Evolutionary conservation across 2,113 vertebrate genomes (phyloP), one percentile per base, ranked within the genome.

Genomic region (Nettapus auritus): DNA sequence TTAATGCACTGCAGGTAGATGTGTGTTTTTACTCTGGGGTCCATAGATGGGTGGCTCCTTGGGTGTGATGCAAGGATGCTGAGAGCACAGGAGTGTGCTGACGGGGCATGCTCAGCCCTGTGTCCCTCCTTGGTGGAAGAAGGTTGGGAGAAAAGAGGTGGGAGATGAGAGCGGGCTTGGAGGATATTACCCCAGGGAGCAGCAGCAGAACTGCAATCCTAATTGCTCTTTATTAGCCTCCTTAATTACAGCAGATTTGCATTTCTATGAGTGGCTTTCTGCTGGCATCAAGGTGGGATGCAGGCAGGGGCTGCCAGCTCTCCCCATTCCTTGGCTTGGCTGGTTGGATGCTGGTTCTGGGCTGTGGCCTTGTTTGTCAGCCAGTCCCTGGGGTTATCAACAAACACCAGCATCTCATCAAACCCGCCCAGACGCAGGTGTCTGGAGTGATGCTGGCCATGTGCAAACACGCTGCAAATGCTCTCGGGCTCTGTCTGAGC

Each of bases 211-310:
- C 93, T 82, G 92, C 94, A 98, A 97, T 98, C 97, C 95, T 98
- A 98, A 98, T 98, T 98, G 98, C 97, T 98, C 97, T 98, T 98
- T 98, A 98, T 99, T 98, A 98, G 97, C 96, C 97, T 97, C 98
- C 97, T 96, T 98, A 98, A 98, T 99, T 98, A 98, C 98, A 98
- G 98, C 96, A 98, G 98, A 98, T 99, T 98, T 98, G 98, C 98
- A 98, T 98, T 98, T 98, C 98, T 98, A 97, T 95, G 97, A 98
- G 97, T 70, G 95, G 95, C 95, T 98, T 80, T 63, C 68, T 56
- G 69, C 86, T 59, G 86, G 83, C 71, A 95, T 57, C 44, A 46
- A 19, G 48, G 85, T 46, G 25, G 52, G 76, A 55, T 48, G 46
- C 73, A 71, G 38, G 55, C 75, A 46, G 64, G 7, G 31, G 22